Evolutionary conservation across 2,113 vertebrate genomes (phyloP).

Genomic region (Carassius carassius): DNA sequence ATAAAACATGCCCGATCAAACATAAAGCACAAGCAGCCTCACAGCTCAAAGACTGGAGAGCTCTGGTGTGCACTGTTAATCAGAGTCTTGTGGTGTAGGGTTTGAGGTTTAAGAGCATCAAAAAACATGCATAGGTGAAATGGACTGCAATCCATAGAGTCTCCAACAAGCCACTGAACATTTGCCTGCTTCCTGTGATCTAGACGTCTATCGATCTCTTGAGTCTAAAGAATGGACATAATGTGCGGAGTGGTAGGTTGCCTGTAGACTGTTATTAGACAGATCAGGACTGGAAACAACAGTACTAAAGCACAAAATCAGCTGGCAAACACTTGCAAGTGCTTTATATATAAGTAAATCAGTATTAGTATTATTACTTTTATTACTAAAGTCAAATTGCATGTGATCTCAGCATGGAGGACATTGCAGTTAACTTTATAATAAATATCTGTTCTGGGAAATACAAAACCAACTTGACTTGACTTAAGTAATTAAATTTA

Average conservation of each 20-base stretch:
- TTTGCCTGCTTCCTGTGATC: constrained; percentile 21
- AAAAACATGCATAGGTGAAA: constrained; percentile 1
- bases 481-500: not conserved
- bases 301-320: not conserved
- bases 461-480: not conserved
- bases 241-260: not conserved
- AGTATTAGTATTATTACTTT: not conserved
- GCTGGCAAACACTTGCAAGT: not conserved
- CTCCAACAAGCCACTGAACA: constrained; percentile 30
- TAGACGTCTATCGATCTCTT: constrained; percentile 27
- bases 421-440: not conserved
- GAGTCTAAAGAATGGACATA: not conserved
- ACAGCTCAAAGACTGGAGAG: not conserved
- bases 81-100: not conserved
- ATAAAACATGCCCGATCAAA: not conserved
- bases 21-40: not conserved
- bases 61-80: not conserved
- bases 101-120: constrained; percentile 37
- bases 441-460: not conserved
- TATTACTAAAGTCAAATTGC: not conserved
- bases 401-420: not conserved
- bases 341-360: not conserved
- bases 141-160: constrained; percentile 26
- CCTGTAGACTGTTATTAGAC: constrained; percentile 5
- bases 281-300: not conserved